Base-by-base conservation (phyloP, 2,797 vertebrate species). In the Rousettus madagascariensis region DNA sequence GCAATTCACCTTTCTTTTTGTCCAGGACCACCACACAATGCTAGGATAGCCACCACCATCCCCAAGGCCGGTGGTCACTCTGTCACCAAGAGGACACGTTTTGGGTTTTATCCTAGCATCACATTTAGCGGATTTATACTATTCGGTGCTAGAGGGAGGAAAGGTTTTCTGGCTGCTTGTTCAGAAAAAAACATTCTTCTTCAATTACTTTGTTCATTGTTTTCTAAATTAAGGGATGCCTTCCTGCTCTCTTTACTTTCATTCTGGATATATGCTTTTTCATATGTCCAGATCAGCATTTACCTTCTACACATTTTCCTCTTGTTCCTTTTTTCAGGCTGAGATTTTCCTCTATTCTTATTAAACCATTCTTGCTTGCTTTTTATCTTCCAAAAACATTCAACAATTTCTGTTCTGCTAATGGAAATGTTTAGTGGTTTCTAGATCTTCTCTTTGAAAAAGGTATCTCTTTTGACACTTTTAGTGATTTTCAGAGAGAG, bases 371-470 rank as follows among this genome's bases (percentile, higher is more conserved):
- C 36, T 66, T 79, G 53, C n/a, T 61, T 53, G 26, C 16, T 72
- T 75, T 96, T 74, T 77, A 74, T 97, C 86, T 91, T 49, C 63
- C 74, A 80, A 77, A 49, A 91, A 83, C 28, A 86, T 86, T 71
- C 59, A 43, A 12, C 75, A 79, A 15, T 82, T 92, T 96, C 59
- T 94, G 5, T 75, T 68, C 83, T 96, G 59, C 49, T 91, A 91
- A 79, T 95, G 79, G 83, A 84, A 93, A 61, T 94, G 59, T 83
- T 63, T 72, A 72, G 3, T 79, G 53, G 17, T 86, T 94, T 89
- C 74, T 74, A 92, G 72, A 71, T 77, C n/a, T 94, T 26, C 65
- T 82, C 19, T 74, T 74, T 96, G 51, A 19, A 59, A 95, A 91
- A 30, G 24, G 22, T 77, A 49, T n/a, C 33, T 93, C 74, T 88